These are phyloP conservation scores for Imbricaverruca yamaguchii DNA, from an alignment of 2,888 invertebrate genomes.

Conservation along the genomic window DNA sequence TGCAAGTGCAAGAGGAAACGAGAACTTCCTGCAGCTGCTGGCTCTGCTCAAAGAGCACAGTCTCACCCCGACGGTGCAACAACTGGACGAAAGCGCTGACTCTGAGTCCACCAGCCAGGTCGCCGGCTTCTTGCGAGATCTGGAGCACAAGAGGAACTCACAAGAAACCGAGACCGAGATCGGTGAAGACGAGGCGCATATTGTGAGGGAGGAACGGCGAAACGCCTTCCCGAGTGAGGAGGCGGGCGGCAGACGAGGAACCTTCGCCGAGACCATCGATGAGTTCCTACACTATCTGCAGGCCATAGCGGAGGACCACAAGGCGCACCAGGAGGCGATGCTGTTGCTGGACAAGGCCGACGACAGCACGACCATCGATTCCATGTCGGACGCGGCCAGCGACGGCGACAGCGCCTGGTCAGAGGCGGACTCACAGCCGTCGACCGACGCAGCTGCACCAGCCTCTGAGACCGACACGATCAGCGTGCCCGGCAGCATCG, in stretches of 20 bases:
- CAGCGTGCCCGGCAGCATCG: background rate
- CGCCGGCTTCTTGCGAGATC: background rate
- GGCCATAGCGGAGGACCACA: background rate
- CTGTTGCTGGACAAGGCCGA: background rate
- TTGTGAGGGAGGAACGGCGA: background rate
- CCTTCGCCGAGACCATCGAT: background rate
- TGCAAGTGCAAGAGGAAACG: background rate
- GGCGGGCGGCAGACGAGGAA: background rate
- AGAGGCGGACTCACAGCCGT: background rate
- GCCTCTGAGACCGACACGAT: background rate
- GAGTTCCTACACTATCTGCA: background rate
- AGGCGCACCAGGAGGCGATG: conserved; percentile 11
- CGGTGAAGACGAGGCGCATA: background rate
- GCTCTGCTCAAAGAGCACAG: background rate
- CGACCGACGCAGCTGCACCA: background rate
- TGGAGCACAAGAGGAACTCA: background rate
- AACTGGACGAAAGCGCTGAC: background rate
- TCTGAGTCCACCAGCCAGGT: background rate
- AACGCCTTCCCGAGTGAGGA: background rate
- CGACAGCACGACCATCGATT: background rate
- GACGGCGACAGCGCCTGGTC: conserved; percentile 11
- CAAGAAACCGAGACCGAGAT: background rate
- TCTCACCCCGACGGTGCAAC: background rate
- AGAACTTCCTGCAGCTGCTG: background rate
- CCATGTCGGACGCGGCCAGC: background rate